Evolutionary conservation across 1,140 invertebrate genomes (phyloP), one percentile per base, ranked within the genome.

Genomic region (Heterodera schachtii): DNA sequence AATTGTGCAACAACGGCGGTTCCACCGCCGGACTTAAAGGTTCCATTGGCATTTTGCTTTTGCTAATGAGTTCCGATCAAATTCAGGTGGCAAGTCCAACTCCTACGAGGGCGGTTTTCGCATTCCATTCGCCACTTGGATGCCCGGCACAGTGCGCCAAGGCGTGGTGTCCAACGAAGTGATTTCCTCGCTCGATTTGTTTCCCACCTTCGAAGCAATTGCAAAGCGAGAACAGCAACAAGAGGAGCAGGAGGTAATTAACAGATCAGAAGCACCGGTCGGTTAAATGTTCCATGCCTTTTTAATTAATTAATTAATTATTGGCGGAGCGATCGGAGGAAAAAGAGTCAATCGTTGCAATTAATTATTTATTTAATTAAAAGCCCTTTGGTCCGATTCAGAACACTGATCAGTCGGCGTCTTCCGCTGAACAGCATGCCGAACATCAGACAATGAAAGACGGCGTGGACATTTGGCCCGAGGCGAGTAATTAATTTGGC

Each of bases 1-100:
- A 90, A 75, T 75, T 90, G 9, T 90, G 88, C 80, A 86, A 85
- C 70, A 90, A 90, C 83, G 88, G 88, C 11, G 88, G 88, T 7
- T 82, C 78, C 57, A 90, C 88, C 13, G 88, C 86, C 49, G 89
- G 88, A 3, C 78, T 90, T 8, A 89, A 89, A 83, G 82, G 82
- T 77, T 52, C 49, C 11, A 11, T 4, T 64, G 11, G 57, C 5
- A 52, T 11, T 49, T 67, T 75, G 67, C 44, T 52, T 52, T 8
- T 3, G 19, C 9, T 57, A 57, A 79, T 52, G 49, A 79, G 57
- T 16, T 19, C 5, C 16, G 13, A 3, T n/a, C 57, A 2, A 73
- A 57, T 81, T 81, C 57, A 88, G 87, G 87, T 46, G 87, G 87
- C 71, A 89, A 89, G 79, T 90, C 88, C 49, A 89, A 89, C 60